Conservation (phyloP, 2,888 invertebrate species). For the Dichetophora obliterata region DNA sequence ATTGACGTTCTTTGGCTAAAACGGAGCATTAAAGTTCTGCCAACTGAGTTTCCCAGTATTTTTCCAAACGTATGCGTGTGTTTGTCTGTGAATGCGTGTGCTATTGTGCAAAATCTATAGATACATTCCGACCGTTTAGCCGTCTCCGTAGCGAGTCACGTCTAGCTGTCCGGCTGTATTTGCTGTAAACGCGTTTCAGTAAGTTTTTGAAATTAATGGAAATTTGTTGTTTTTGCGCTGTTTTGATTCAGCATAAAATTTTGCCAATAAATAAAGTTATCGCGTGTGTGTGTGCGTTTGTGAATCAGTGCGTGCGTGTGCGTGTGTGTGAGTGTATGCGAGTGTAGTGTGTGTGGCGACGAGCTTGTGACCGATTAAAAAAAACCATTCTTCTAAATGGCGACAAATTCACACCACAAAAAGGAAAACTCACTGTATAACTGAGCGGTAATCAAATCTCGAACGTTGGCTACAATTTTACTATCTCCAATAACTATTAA, state of each 20-base stretch:
- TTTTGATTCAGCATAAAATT: slow-evolving; percentile 6
- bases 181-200: slow-evolving; percentile 14
- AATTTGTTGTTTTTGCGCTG: neutral
- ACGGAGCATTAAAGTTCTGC: too few species aligned
- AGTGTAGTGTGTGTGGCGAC: too few species aligned
- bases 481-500: too few species aligned
- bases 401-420: too few species aligned
- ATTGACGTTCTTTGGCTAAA: neutral
- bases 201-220: slow-evolving; percentile 14
- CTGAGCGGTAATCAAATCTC: too few species aligned
- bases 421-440: too few species aligned
- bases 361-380: too few species aligned
- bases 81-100: neutral
- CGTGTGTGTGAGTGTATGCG: neutral
- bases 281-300: neutral
- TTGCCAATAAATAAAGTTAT: neutral
- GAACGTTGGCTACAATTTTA: too few species aligned
- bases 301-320: neutral
- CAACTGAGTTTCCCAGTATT: neutral
- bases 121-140: neutral
- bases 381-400: too few species aligned
- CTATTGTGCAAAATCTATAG: too few species aligned
- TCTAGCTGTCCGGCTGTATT: neutral
- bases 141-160: neutral
- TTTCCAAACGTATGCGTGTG: neutral